Evolutionary conservation across 2,888 invertebrate species (phyloP).

Genomic region (Drosophila diplacantha): DNA sequence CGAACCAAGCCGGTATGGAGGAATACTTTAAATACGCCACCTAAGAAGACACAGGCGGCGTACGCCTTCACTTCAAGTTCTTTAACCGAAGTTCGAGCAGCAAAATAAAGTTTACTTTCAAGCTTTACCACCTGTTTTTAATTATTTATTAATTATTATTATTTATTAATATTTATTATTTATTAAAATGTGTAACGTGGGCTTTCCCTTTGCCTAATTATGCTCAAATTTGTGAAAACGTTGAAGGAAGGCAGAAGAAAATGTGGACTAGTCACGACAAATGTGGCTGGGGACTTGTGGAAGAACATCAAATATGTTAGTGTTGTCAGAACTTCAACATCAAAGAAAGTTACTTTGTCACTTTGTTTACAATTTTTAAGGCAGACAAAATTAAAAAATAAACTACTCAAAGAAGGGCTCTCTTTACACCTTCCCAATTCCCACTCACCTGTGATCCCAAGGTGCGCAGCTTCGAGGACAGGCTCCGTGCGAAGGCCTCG

Average conservation of each 20-base stretch:
- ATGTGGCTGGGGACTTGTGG: too few relatives aligned
- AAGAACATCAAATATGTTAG: background rate
- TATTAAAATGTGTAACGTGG: background rate
- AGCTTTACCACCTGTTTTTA: background rate
- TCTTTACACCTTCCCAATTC: background rate
- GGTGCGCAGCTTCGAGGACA: constrained; percentile 86
- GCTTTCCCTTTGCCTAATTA: background rate
- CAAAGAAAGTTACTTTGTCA: background rate
- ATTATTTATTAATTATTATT: too few relatives aligned
- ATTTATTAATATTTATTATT: too few relatives aligned
- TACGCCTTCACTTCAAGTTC: too few relatives aligned
- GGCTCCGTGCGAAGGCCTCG: constrained; percentile 87
- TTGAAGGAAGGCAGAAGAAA: background rate
- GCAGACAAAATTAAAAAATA: background rate
- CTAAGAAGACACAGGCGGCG: constrained; percentile 29
- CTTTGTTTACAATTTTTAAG: background rate
- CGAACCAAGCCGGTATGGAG: constrained; percentile 18
- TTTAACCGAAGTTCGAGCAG: constrained; percentile 66
- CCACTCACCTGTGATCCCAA: constrained; percentile 80
- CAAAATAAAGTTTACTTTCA: constrained; percentile 1
- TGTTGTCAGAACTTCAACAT: background rate
- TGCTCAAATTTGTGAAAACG: background rate
- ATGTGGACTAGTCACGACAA: background rate
- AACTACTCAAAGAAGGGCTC: background rate
- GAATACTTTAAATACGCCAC: constrained; percentile 53